Percentiles rank a stretch among this genome's conserved stretches.
These are phyloP conservation scores for Anarhynchus alexandrinus DNA, from an alignment of 2,113 vertebrate species.

Conservation along the genomic window DNA sequence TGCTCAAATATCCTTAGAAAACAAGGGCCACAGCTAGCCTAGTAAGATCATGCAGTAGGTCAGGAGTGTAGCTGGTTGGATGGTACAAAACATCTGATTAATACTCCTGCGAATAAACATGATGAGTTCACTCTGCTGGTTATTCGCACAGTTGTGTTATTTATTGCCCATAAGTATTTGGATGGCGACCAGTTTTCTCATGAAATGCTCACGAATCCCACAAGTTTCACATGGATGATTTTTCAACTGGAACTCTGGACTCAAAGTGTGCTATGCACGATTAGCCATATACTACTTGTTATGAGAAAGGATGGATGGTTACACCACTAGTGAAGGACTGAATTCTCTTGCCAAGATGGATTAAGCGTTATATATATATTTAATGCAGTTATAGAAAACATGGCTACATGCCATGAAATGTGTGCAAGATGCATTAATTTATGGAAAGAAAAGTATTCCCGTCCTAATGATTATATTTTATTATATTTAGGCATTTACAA, in stretches of 20 bases:
- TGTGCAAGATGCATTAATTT: slow-evolving; percentile 53
- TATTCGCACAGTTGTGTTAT: neutral
- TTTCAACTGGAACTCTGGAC: neutral
- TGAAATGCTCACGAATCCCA: slow-evolving; percentile 29
- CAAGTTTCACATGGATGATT: slow-evolving; percentile 33
- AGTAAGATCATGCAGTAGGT: neutral
- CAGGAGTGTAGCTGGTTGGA: neutral
- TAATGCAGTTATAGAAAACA: slow-evolving; percentile 46
- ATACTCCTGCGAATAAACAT: slow-evolving; percentile 41
- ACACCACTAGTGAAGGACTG: slow-evolving; percentile 1
- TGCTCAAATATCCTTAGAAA: neutral
- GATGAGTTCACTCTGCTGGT: neutral
- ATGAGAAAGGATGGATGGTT: neutral
- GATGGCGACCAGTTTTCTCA: slow-evolving; percentile 40
- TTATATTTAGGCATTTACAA: slow-evolving; percentile 52
- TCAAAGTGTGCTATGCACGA: neutral
- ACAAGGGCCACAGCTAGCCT: neutral
- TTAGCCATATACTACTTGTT: neutral
- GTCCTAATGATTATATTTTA: slow-evolving; percentile 40
- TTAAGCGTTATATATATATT: slow-evolving; percentile 37
- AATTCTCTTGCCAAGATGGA: slow-evolving; percentile 34
- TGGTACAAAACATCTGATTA: slow-evolving; percentile 5
- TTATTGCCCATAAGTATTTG: slow-evolving; percentile 44
- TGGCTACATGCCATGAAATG: slow-evolving; percentile 27
- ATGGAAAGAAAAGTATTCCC: slow-evolving; percentile 26